Base-by-base conservation (phyloP, 2,888 invertebrate genomes). In the Temnothorax ravouxi region DNA sequence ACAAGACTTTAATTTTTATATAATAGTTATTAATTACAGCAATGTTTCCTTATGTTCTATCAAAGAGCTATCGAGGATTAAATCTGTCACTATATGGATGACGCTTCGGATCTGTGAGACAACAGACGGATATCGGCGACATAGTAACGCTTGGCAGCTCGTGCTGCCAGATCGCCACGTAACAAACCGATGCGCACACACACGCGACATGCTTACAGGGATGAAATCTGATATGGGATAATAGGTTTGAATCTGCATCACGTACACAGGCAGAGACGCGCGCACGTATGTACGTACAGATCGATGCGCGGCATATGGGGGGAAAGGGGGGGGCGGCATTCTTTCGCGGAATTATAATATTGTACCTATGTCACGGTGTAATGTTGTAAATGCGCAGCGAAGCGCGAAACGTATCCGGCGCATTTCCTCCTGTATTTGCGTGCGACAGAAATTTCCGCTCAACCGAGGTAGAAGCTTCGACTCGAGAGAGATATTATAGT, bases 151-250 rank as follows among this genome's bases (percentile, higher is more conserved):
- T 77, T 29, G 77, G 56, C 79, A 67, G 34, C 56, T 67, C 34
- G 44, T 29, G 21, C 56, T 21, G 34, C 21, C 47, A 62, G 34
- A 67, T 66, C 25, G 34, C 67, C n/a, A 56, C 29, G 67, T 79
- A 79, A 69, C 44, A 69, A 69, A 79, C 69, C 67, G 67, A 67
- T 67, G 66, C 66, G 66, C 76, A 61, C 64, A 64, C 76, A 76
- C 52, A 52, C 29, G 66, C 77, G 52, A 64, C 41, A 52, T n/a
- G 76, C 76, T 77, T 67, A 69, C 44, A 69, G 21, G 56, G 59
- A 79, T 69, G 69, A 69, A 44, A 69, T 69, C 69, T 56, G 56
- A 79, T 69, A 79, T 56, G 34, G 59, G 79, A 79, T 79, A 79
- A 79, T 79, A 69, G 79, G 44, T 79, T 59, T 18, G 79, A 79